These are phyloP conservation scores for Gambusia affinis DNA, from an alignment of 2,113 vertebrate genomes.

Conservation along the genomic window DNA sequence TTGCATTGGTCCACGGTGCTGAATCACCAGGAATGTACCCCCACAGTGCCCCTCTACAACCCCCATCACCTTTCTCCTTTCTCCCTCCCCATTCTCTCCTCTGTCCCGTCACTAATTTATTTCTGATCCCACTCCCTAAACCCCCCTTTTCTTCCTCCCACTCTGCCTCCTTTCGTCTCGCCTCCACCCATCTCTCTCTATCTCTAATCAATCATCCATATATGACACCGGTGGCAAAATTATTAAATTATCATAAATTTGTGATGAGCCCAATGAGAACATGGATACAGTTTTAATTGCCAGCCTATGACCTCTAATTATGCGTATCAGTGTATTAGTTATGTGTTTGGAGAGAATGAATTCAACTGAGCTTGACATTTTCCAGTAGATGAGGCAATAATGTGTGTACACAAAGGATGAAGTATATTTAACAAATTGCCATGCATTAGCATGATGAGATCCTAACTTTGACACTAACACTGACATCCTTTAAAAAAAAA, in stretches of 20 bases:
- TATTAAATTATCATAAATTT: conserved; percentile 75
- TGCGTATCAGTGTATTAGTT: conserved; percentile 70
- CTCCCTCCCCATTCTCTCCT: conserved; percentile 43
- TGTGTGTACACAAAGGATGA: conserved; percentile 45
- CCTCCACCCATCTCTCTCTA: conserved; percentile 54
- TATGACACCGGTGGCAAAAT: conserved; percentile 72
- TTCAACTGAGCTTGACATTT: conserved; percentile 70
- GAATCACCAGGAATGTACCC: conserved; percentile 68
- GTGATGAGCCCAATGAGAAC: conserved; percentile 61
- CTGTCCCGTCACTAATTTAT: conserved; percentile 67
- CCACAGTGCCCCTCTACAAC: neutral
- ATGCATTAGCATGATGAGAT: conserved; percentile 30
- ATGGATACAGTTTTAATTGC: conserved; percentile 73
- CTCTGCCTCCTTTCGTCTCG: conserved; percentile 52
- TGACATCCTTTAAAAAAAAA: neutral
- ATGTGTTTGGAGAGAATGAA: conserved; percentile 69
- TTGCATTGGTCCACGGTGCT: conserved; percentile 54
- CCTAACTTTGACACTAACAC: conserved; percentile 14
- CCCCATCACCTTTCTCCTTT: conserved; percentile 25
- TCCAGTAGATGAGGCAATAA: conserved; percentile 62
- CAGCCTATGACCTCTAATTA: conserved; percentile 73
- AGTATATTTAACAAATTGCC: conserved; percentile 60
- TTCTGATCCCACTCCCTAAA: conserved; percentile 35
- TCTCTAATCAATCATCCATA: conserved; percentile 76
- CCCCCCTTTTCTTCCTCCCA: conserved; percentile 44